Base-by-base conservation (phyloP, 2,797 vertebrate species). In the Podargus strigoides region DNA sequence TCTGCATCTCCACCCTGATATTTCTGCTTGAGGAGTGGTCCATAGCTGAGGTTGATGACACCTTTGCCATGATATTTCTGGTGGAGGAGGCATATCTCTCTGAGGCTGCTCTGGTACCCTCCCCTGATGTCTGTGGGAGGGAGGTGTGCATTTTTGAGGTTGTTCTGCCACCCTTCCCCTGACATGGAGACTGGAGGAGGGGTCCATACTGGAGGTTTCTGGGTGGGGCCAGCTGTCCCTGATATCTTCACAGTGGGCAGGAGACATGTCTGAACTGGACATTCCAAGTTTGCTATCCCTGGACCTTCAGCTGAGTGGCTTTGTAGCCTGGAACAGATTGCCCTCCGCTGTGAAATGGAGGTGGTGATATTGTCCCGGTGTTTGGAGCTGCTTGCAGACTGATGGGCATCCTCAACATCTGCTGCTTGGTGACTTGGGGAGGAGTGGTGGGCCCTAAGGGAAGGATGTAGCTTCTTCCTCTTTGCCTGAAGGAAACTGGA, bases 141-240 rank as follows among this genome's bases (percentile, higher is more conserved):
- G 85, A 85, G 68, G 34, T 46, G 24, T 82, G 59, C 74, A 94
- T 96, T 95, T 95, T 56, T 95, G 89, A 84, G 95, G 87, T 69
- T 79, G 19, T 6, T 42, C 22, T 75, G 19, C 32, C n/a, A 72
- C 49, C 16, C 27, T 93, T 14, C 70, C 52, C 37, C 56, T 66
- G 79, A 46, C 11, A 52, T 5, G 44, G 52, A 64, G 49, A 18
- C 14, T 63, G 55, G 73, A 70, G 62, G 69, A 94, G 17, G 30
- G 52, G 46, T 76, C 52, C n/a, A 4, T 88, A 36, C 36, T 2
- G 1, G 37, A 79, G 44, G 30, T 88, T 88, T 85, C 56, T 66
- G 75, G 12, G 55, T 50, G 59, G 15, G 26, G 21, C 5, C 94
- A 95, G 87, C 74, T 96, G 69, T 94, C 89, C 17, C 41, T 67